Conservation (phyloP, 1,140 invertebrate genomes). For the Philaenus spumarius region DNA sequence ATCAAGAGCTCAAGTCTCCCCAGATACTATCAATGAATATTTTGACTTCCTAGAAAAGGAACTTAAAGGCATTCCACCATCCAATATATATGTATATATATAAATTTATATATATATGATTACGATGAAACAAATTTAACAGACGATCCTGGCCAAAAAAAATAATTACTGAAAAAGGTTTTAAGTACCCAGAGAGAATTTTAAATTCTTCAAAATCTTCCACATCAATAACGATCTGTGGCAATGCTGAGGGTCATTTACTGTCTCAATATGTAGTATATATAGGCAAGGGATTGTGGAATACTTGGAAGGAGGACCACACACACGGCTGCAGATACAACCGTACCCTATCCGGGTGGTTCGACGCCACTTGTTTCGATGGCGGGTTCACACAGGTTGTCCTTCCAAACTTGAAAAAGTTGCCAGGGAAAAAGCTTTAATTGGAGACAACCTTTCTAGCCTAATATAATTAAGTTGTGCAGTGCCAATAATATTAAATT, state of each 20-base stretch:
- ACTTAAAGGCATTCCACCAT: constrained; percentile 31
- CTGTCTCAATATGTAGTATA: constrained; percentile 32
- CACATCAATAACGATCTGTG: constrained; percentile 32
- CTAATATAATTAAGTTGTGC: constrained; percentile 33
- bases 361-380: constrained; percentile 34
- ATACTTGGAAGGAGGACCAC: constrained; percentile 34
- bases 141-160: constrained; percentile 30
- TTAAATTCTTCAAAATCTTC: constrained; percentile 24
- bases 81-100: no score
- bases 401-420: no score
- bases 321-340: constrained; percentile 35
- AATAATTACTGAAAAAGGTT: constrained; percentile 27
- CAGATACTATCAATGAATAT: constrained; percentile 26
- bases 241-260: constrained; percentile 24
- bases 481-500: constrained; percentile 34
- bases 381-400: constrained; percentile 36
- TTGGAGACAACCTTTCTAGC: constrained; percentile 38
- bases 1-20: constrained; percentile 9
- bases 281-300: constrained; percentile 33
- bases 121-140: constrained; percentile 29
- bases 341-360: constrained; percentile 34
- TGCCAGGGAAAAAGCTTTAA: constrained; percentile 24
- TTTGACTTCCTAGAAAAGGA: constrained; percentile 29
- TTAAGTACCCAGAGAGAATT: constrained; percentile 31
- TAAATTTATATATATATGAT: no score